These are phyloP conservation scores for Loris lydekkerianus DNA, from an alignment of 2,797 vertebrate species.

Conservation along the genomic window DNA sequence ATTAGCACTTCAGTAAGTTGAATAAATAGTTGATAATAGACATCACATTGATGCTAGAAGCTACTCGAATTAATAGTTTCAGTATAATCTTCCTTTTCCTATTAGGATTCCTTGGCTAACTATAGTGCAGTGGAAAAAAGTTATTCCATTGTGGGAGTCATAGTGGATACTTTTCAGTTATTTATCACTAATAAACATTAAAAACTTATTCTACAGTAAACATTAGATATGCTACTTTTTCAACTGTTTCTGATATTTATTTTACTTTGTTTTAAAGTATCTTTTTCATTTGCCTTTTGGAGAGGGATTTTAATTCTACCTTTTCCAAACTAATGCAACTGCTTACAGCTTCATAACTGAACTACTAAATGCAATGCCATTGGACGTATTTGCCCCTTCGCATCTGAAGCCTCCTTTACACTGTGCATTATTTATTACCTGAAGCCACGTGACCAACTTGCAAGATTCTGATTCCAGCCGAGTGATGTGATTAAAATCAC, in stretches of 20 bases:
- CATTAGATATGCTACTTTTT: not conserved
- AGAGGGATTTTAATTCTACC: not conserved
- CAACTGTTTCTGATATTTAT: not conserved
- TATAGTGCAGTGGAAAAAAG: not conserved
- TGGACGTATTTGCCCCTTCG: not conserved
- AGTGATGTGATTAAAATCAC: not conserved
- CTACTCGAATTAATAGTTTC: slow-evolving; percentile 8
- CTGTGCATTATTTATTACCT: slow-evolving; percentile 11
- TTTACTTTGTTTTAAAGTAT: slow-evolving; percentile 1
- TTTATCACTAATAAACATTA: not conserved
- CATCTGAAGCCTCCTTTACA: not conserved
- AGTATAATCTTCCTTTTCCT: not conserved
- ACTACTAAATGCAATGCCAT: not conserved
- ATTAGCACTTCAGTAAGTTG: not conserved
- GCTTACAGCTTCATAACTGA: not conserved
- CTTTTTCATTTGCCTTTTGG: not conserved
- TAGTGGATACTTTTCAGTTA: not conserved
- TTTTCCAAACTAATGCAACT: not conserved
- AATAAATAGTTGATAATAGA: slow-evolving; percentile 33
- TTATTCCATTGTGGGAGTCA: not conserved
- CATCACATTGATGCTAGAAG: not conserved
- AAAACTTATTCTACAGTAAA: not conserved
- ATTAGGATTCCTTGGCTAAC: slow-evolving; percentile 3
- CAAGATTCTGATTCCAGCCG: not conserved
- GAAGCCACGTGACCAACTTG: not conserved